Evolutionary conservation across 1,140 invertebrate species (phyloP).

Genomic region (Cherax quadricarinatus): DNA sequence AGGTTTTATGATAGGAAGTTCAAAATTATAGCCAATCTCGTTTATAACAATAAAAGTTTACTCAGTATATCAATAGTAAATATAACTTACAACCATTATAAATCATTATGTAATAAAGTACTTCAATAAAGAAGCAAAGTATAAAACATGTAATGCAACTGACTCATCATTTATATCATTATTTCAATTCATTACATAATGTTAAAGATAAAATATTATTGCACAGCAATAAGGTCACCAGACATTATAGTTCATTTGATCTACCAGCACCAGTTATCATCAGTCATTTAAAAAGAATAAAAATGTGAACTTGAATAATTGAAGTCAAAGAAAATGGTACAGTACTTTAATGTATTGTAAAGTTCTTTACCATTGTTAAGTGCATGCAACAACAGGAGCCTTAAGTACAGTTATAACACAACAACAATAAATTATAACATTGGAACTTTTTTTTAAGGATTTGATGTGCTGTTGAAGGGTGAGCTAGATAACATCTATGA

Average conservation of each 20-base stretch:
- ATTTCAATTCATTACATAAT: neutral
- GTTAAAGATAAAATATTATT: neutral
- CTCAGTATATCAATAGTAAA: neutral
- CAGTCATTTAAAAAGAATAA: neutral
- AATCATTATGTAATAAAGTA: neutral
- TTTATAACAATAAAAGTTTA: neutral
- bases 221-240: neutral
- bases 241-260: neutral
- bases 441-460: no score
- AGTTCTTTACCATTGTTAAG: no score
- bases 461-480: no score
- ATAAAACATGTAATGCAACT: neutral
- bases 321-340: neutral
- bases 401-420: no score
- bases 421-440: no score
- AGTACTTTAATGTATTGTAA: no score
- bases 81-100: neutral
- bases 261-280: neutral
- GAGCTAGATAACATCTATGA: no score
- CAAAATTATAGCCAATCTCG: neutral
- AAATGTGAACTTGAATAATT: neutral
- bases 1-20: no score
- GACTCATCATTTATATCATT: neutral
- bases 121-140: neutral
- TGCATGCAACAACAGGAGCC: no score